These are phyloP conservation scores for Phylloscopus trochilus DNA, from an alignment of 2,113 vertebrate genomes.

Conservation along the genomic window DNA sequence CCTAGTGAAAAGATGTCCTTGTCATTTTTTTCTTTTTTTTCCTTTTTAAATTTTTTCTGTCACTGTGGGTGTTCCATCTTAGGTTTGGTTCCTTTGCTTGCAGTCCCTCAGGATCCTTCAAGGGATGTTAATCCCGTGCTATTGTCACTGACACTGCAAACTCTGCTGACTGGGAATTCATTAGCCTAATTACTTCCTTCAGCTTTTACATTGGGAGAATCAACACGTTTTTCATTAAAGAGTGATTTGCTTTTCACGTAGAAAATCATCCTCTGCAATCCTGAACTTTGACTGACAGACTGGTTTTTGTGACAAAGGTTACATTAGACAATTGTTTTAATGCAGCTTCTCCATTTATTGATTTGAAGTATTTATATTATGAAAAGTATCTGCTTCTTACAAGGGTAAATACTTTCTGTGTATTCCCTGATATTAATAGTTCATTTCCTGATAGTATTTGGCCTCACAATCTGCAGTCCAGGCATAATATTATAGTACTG, in stretches of 20 bases:
- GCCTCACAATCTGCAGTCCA: background rate
- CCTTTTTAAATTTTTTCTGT: background rate
- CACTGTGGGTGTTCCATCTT: background rate
- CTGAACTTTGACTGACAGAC: background rate
- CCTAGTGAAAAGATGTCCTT: background rate
- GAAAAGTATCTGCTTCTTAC: background rate
- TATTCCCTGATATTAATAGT: background rate
- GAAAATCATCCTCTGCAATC: background rate
- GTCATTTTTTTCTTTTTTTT: background rate
- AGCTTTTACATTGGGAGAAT: background rate
- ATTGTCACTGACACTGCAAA: background rate
- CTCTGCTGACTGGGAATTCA: background rate
- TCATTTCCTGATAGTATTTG: background rate
- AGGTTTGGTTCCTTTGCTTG: background rate
- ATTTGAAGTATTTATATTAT: background rate
- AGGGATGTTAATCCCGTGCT: background rate
- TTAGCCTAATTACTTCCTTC: background rate
- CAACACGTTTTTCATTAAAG: background rate
- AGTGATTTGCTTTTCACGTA: background rate
- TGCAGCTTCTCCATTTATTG: background rate
- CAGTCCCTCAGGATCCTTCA: background rate
- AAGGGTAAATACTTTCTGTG: background rate
- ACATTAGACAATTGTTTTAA: background rate
- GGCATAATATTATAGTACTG: background rate
- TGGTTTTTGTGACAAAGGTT: background rate